Base-by-base conservation (phyloP, 1,140 invertebrate species). In the Subanguina moxae region DNA sequence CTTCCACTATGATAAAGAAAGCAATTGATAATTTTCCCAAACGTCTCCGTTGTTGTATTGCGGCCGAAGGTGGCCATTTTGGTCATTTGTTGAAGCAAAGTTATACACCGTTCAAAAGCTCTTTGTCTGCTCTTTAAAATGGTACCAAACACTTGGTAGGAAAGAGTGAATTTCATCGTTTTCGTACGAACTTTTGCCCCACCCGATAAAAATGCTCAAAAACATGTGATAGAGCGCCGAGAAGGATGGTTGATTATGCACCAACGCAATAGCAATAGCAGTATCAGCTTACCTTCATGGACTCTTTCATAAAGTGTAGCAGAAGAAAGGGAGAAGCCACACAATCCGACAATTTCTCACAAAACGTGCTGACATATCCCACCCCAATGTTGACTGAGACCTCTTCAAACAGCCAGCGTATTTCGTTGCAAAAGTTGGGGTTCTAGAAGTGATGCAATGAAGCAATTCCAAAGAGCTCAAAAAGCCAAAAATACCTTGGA, bases 381-480 rank as follows among this genome's bases (percentile, higher is more conserved):
- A 57, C 65, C 1, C 73, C 73, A 13, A 73, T 46, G 3, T 67
- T 45, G n/a, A 75, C 25, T 13, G 73, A 68, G n/a, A 75, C 62
- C 8, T 68, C 57, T 56, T 65, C 19, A n/a, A 73, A 43, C 21
- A 58, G 27, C 73, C 67, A 69, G 17, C 67, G 58, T 57, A 73
- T 77, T 21, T 73, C 72, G n/a, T 74, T 43, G 32, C 43, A 45
- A 25, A 73, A 73, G 1, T 67, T 56, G 19, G 72, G 72, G 30
- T 59, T 66, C 71, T 72, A 38, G 42, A 71, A 71, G n/a, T 9
- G 21, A 17, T 15, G 28, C 13, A 3, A 11, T 38, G 1, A 8
- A 9, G 8, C 23, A 43, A 15, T 8, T 28, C 48, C n/a, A 45
- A 30, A 63, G 19, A 52, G 56, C 21, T 45, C 17, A 15, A 23